Base-by-base conservation (phyloP, 2,888 invertebrate species). In the Caenorhabditis sp. region DNA sequence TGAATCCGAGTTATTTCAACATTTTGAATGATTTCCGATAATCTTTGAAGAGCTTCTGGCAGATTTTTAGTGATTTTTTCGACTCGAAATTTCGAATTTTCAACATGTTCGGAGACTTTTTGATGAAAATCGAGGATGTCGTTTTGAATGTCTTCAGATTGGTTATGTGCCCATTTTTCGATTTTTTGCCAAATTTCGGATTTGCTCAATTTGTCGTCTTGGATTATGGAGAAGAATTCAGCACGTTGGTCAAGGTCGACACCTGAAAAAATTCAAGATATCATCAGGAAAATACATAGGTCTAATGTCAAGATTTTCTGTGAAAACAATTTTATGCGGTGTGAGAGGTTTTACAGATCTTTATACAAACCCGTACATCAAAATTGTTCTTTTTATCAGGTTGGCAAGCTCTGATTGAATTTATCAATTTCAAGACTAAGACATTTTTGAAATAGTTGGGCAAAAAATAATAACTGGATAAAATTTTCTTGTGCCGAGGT, bases 41-140 rank as follows among this genome's bases (percentile, higher is more conserved):
- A 31, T 50, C 54, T 70, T 25, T 50, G 25, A 21, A 74, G 52
- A 17, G 74, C 74, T 10, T 67, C 62, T n/a, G 74, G 74, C 26
- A 74, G 54, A 50, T 36, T 60, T 25, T 74, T 63, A 27, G 70
- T 61, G 10, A 74, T 74, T 36, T 59, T 63, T 12, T 69, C 63
- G 12, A 74, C 70, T 49, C 74, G 59, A 3, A 25, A 7, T 43
- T 67, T 69, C 0, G 74, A 74, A 21, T 67, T 74, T 17, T 70
- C 66, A 25, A 74, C 74, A 20, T 74, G 74, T 38, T 67, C 27
- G 8, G 69, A 59, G 14, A 74, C 57, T 8, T 58, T 50, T 49
- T 70, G 65, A 50, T 74, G 74, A 38, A 74, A 74, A 53, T 74
- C 74, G 14, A 70, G 25, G 1, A 74, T 49, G 38, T 67, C 70